Percentiles rank a stretch among this genome's conserved stretches.
Evolutionary conservation across 2,797 vertebrate genomes (phyloP).

Genomic region (Gymnopithys bicolor): DNA sequence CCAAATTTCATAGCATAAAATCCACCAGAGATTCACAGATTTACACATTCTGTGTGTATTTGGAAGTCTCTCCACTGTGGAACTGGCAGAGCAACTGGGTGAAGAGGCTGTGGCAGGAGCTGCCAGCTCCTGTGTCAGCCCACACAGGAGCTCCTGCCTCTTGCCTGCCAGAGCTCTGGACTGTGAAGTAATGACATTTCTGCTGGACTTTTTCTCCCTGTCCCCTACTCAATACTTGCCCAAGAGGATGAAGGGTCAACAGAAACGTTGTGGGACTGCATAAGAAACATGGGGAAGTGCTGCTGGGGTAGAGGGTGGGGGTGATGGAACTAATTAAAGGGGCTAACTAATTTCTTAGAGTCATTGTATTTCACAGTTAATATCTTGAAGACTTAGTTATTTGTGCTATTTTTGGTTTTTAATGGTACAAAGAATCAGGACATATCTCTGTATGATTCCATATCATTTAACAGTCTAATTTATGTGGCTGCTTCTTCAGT

Average conservation of each 20-base stretch:
- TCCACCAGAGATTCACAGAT: neutral
- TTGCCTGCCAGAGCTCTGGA: neutral
- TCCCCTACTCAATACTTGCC: rapidly evolving
- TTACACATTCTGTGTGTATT: rapidly evolving
- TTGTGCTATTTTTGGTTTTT: neutral
- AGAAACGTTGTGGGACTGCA: rapidly evolving
- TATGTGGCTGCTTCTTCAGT: neutral
- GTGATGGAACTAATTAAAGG: neutral
- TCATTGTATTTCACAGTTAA: neutral
- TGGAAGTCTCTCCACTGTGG: neutral
- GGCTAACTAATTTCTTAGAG: neutral
- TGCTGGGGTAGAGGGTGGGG: neutral
- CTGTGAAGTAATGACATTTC: rapidly evolving
- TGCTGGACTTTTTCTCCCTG: neutral
- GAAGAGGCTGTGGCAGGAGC: neutral
- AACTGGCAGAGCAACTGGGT: neutral
- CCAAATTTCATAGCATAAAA: neutral
- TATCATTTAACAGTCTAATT: neutral
- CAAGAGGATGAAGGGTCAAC: neutral
- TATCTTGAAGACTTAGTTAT: neutral
- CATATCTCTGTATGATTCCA: neutral
- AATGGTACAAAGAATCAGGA: neutral
- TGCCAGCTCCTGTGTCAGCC: neutral
- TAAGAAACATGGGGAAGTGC: neutral
- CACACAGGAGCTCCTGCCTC: neutral